These are phyloP conservation scores for Amiota mariae DNA, from an alignment of 2,888 invertebrate species.

Conservation along the genomic window DNA sequence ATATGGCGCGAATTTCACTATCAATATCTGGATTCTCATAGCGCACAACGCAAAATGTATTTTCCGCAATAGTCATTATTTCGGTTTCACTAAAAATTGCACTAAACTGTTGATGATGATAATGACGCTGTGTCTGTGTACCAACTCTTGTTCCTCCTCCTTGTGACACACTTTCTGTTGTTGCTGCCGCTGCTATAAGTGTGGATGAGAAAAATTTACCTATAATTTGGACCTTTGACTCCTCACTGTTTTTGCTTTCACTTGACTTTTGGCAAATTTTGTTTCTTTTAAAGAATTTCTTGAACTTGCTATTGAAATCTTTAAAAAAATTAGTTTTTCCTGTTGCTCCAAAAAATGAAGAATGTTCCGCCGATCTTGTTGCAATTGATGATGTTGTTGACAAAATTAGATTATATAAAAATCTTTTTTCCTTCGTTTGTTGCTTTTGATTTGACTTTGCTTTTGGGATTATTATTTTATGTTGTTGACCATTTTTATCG, in stretches of 20 bases:
- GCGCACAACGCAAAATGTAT: conserved; percentile 56
- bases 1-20: conserved; percentile 66
- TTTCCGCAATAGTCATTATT: conserved; percentile 65
- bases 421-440: neutral
- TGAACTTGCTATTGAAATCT: conserved; percentile 47
- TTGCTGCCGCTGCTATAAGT: conserved; percentile 45
- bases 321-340: conserved; percentile 38
- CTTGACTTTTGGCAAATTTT: conserved; percentile 23
- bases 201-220: conserved; percentile 62
- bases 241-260: neutral
- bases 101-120: conserved; percentile 29
- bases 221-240: conserved; percentile 50
- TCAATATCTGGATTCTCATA: conserved; percentile 67
- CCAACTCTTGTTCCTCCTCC: neutral
- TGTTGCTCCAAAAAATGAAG: conserved; percentile 37
- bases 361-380: conserved; percentile 29
- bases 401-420: conserved; percentile 36
- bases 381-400: conserved; percentile 13
- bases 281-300: conserved; percentile 44
- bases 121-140: neutral
- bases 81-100: neutral
- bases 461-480: neutral
- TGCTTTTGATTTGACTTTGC: no score
- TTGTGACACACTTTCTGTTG: conserved; percentile 25
- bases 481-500: conserved; percentile 27